Evolutionary conservation across 2,113 vertebrate species (phyloP).

Genomic region (Pterocles gutturalis): DNA sequence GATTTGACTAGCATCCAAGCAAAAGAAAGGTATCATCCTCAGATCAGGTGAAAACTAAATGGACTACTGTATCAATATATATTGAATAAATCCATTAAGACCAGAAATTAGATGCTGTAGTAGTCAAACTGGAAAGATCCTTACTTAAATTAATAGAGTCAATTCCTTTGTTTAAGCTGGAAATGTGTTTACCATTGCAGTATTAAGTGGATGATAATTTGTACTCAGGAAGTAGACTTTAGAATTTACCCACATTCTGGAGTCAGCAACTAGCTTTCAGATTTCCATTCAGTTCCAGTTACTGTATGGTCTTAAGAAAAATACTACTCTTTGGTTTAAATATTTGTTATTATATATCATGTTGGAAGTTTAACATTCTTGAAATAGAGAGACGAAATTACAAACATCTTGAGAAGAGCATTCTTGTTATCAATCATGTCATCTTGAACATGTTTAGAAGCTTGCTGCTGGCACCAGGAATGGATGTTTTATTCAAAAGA

Average conservation of each 20-base stretch:
- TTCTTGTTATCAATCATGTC: conserved; percentile 80
- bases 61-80: not conserved
- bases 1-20: not conserved
- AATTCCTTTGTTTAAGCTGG: not conserved
- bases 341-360: conserved; percentile 63
- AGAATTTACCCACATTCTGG: conserved; percentile 1
- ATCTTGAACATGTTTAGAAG: conserved; percentile 78
- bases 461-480: conserved; percentile 75
- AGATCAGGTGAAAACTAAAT: not conserved
- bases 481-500: conserved; percentile 82
- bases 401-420: conserved; percentile 79
- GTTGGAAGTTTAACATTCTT: conserved; percentile 61
- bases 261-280: conserved; percentile 47
- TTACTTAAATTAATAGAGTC: not conserved
- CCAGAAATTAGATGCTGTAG: not conserved
- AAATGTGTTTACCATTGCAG: not conserved
- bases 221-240: not conserved
- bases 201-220: not conserved
- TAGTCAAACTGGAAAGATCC: not conserved
- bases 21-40: not conserved
- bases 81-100: not conserved
- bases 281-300: conserved; percentile 45
- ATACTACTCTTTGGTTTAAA: conserved; percentile 50
- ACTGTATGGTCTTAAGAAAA: conserved; percentile 37
- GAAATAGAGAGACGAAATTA: conserved; percentile 74